Base-by-base conservation (phyloP, 1,140 invertebrate species). In the Linepithema humile region DNA sequence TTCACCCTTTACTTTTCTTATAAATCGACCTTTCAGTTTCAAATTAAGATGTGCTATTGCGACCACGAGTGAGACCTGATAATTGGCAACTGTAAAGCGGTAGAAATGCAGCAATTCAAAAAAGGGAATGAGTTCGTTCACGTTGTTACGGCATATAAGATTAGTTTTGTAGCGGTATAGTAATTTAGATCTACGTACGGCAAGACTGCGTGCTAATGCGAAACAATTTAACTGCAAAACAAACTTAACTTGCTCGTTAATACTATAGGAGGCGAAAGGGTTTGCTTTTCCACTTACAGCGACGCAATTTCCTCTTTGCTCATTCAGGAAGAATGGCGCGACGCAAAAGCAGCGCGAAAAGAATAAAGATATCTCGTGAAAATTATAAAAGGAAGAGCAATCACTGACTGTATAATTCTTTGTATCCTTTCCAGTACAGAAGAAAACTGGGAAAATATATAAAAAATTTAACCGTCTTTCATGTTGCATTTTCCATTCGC, bases 171-270 rank as follows among this genome's bases (percentile, higher is more conserved):
- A 77, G 59, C 75, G 62, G n/a, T 9, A 43, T 1, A 55, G 23
- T 80, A 80, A 57, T 80, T 70, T 69, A 80, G 64, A 80, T n/a
- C 15, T 67, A 40, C 62, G 48, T 17, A 23, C 62, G 23, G n/a
- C 45, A 55, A 55, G 35, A 43, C 64, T 80, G 75, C 48, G 64
- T 32, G 38, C 48, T 80, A 80, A 80, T 70, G 62, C 75, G n/a
- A 70, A 80, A 80, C 64, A 80, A 80, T 80, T 80, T 70, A 70
- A 80, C 35, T 80, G 48, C 64, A 43, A 80, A 80, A 80, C 50
- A 80, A 70, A 80, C 35, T 80, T 65, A 77, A 65, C 32, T 77
- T 77, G 12, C 38, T 80, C 48, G 35, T 80, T 80, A 80, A 80
- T 70, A 50, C 50, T 80, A 32, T 32, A 69, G 15, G 15, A 45